Evolutionary conservation across 2,797 vertebrate genomes (phyloP).

Genomic region (Microhierax caerulescens): DNA sequence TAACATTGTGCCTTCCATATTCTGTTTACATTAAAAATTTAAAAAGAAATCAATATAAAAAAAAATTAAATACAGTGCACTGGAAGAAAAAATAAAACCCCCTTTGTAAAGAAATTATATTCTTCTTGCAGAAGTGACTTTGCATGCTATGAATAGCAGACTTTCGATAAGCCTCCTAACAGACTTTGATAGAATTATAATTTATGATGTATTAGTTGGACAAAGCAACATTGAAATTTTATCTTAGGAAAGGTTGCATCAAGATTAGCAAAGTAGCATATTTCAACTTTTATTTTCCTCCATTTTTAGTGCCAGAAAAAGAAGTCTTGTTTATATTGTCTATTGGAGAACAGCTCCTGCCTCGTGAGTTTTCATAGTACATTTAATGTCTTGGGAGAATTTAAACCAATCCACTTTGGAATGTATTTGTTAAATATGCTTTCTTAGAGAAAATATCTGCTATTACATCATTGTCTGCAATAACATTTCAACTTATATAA

Average conservation of each 20-base stretch:
- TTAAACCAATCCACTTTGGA: background rate
- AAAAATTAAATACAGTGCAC: background rate
- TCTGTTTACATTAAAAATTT: slow-evolving; percentile 12
- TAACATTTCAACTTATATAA: background rate
- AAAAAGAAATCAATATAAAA: background rate
- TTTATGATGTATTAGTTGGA: background rate
- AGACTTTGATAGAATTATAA: slow-evolving; percentile 3
- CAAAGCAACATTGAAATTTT: slow-evolving; percentile 18
- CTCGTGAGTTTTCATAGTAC: background rate
- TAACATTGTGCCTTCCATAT: background rate
- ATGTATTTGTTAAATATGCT: background rate
- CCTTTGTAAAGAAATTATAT: background rate
- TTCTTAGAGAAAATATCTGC: background rate
- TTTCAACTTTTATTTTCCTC: background rate
- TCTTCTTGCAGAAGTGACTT: background rate
- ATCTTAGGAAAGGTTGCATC: background rate
- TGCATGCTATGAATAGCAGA: background rate
- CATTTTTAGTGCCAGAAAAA: background rate
- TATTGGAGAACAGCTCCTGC: background rate
- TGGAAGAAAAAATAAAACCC: background rate
- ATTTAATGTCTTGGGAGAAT: background rate
- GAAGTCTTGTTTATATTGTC: background rate
- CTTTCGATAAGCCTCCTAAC: background rate
- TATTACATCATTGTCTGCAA: background rate
- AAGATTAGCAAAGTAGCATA: background rate